Percentiles rank a stretch among this genome's conserved stretches.
These are phyloP conservation scores for Pseudoips prasinana DNA, from an alignment of 2,888 invertebrate species.

Conservation along the genomic window DNA sequence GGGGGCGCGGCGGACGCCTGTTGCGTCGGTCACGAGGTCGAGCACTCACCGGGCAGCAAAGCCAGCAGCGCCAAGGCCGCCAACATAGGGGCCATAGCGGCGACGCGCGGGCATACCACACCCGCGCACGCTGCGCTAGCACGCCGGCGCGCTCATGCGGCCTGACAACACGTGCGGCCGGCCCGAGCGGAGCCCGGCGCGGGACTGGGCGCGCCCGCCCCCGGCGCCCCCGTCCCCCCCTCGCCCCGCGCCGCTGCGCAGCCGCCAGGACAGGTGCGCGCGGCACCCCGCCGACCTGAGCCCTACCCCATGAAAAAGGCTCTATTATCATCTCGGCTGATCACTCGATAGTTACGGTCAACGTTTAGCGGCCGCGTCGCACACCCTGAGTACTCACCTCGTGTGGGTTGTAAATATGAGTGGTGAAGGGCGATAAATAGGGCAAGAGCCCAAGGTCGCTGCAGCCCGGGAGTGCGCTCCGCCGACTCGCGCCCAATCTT, in stretches of 20 bases:
- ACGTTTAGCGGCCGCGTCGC: constrained; percentile 5
- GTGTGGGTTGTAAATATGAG: constrained; percentile 24
- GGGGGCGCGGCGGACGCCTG: constrained; percentile 68
- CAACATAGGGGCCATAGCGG: constrained; percentile 73
- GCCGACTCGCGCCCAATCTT: constrained; percentile 38
- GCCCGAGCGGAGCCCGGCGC: constrained; percentile 73
- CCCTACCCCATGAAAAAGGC: constrained; percentile 43
- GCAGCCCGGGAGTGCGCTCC: constrained; percentile 51
- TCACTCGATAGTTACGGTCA: constrained; percentile 26
- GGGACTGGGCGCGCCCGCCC: constrained; percentile 64
- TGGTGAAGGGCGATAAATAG: constrained; percentile 34
- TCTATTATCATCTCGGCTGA: constrained; percentile 36
- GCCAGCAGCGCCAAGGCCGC: constrained; percentile 74
- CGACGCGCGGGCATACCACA: constrained; percentile 80
- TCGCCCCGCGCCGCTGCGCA: constrained; percentile 43
- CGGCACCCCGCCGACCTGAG: constrained; percentile 41
- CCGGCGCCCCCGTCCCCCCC: constrained; percentile 36
- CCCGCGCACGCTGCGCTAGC: constrained; percentile 79
- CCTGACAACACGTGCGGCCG: constrained; percentile 59
- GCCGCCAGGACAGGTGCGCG: constrained; percentile 59
- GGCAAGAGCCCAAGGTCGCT: constrained; percentile 66
- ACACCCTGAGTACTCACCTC: constrained; percentile 7
- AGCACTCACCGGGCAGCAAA: constrained; percentile 75
- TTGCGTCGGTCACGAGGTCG: constrained; percentile 51
- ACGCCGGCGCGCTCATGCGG: constrained; percentile 76